phyloP scores from a whole-genome alignment of 2,797 vertebrate species.

The Nannoperca australis region DNA sequence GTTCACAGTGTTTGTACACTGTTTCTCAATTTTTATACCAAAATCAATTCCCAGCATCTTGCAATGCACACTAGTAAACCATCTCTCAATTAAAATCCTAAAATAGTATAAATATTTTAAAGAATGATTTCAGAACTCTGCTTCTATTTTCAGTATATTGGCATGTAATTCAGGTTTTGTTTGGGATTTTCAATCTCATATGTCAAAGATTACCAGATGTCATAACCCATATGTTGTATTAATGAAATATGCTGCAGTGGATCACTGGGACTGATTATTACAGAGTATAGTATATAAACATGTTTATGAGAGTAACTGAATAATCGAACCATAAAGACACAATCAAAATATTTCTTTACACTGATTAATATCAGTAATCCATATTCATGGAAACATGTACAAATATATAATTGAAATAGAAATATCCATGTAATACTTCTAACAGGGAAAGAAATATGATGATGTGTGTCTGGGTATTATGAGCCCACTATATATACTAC shows the following conservation, averaged over 20 bases:
- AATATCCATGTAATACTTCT: fast-evolving
- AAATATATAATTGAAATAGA: too few species aligned
- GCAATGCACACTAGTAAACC: not conserved
- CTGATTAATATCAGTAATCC: not conserved
- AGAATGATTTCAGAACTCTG: not conserved
- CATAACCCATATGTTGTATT: constrained; percentile 9
- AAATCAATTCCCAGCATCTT: not conserved
- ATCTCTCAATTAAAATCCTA: not conserved
- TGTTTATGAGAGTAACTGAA: not conserved
- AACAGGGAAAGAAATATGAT: not conserved
- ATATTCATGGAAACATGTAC: not conserved
- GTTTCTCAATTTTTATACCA: not conserved
- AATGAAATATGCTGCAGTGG: not conserved
- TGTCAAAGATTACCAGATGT: constrained; percentile 32
- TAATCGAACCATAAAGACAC: not conserved
- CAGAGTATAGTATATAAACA: not conserved
- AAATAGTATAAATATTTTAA: not conserved
- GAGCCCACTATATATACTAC: not conserved
- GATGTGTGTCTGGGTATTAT: not conserved
- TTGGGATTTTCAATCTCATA: not conserved
- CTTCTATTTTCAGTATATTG: not conserved
- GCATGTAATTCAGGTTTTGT: not conserved
- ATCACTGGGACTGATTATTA: not conserved
- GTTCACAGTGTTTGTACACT: not conserved
- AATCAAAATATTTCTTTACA: not conserved